These are phyloP conservation scores for Zaprionus nigranus DNA, from an alignment of 1,140 invertebrate genomes.

Conservation along the genomic window DNA sequence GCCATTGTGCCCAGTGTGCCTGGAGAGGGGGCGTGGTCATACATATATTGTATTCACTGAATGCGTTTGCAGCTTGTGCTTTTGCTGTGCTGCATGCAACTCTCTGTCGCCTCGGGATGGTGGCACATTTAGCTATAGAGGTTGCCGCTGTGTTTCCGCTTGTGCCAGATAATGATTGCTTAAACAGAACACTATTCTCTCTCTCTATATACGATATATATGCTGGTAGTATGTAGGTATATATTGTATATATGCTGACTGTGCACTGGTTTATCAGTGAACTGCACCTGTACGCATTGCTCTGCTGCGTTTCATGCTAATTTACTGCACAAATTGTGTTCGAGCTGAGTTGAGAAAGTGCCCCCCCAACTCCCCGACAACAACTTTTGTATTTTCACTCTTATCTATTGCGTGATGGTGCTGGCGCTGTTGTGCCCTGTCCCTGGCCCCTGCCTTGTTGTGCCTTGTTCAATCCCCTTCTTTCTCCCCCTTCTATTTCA, in stretches of 20 bases:
- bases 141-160: constrained; percentile 75
- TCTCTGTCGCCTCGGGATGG: constrained; percentile 27
- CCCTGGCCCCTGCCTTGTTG: constrained; percentile 24
- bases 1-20: neutral
- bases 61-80: neutral
- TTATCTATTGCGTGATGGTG: constrained; percentile 49
- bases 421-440: neutral
- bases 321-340: constrained; percentile 49
- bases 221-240: constrained; percentile 12
- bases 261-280: constrained; percentile 49
- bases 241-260: constrained; percentile 10
- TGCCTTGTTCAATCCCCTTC: neutral
- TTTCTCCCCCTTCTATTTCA: neutral
- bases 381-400: constrained; percentile 42
- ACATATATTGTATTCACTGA: constrained; percentile 27
- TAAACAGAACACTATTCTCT: constrained; percentile 56
- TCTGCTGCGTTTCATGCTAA: constrained; percentile 64
- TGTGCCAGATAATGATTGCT: constrained; percentile 77
- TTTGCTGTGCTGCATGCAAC: constrained; percentile 7
- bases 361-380: no score
- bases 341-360: neutral
- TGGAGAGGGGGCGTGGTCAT: constrained; percentile 22
- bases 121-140: constrained; percentile 67
- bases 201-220: neutral
- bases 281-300: constrained; percentile 51